These are phyloP conservation scores for Syndactyla subalaris DNA, from an alignment of 2,797 vertebrate genomes.

Conservation along the genomic window DNA sequence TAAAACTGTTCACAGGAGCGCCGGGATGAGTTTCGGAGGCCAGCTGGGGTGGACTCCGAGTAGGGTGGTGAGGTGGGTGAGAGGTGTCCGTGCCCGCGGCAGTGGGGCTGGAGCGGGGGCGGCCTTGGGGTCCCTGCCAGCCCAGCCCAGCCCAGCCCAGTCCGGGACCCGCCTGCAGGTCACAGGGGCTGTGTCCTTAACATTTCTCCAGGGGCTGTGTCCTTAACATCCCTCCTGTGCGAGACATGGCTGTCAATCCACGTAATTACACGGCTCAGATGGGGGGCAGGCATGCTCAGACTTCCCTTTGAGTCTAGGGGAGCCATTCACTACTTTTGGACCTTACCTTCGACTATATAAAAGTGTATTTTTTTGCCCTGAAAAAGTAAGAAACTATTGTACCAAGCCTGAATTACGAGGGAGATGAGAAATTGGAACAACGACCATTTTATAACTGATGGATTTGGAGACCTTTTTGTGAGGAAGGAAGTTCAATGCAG, in stretches of 20 bases:
- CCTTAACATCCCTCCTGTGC: background rate
- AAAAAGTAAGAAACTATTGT: background rate
- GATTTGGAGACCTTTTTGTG: background rate
- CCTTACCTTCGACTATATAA: background rate
- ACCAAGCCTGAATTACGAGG: background rate
- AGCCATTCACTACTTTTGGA: background rate
- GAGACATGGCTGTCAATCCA: background rate
- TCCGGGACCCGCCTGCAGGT: background rate
- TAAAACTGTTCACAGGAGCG: background rate
- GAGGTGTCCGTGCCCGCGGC: background rate
- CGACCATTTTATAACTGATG: background rate
- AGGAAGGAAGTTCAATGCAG: background rate
- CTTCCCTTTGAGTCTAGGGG: background rate
- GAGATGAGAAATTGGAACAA: background rate
- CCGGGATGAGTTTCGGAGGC: background rate
- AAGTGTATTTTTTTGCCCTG: accelerated
- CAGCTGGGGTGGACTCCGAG: background rate
- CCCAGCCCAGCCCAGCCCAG: background rate
- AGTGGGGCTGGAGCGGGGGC: background rate
- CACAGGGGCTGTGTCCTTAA: background rate
- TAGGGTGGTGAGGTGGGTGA: accelerated
- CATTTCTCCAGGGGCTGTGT: background rate
- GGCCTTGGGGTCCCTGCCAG: background rate
- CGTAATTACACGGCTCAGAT: background rate
- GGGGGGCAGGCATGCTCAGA: background rate